These are phyloP conservation scores for Homalodisca vitripennis DNA, from an alignment of 1,140 invertebrate species.

Conservation along the genomic window DNA sequence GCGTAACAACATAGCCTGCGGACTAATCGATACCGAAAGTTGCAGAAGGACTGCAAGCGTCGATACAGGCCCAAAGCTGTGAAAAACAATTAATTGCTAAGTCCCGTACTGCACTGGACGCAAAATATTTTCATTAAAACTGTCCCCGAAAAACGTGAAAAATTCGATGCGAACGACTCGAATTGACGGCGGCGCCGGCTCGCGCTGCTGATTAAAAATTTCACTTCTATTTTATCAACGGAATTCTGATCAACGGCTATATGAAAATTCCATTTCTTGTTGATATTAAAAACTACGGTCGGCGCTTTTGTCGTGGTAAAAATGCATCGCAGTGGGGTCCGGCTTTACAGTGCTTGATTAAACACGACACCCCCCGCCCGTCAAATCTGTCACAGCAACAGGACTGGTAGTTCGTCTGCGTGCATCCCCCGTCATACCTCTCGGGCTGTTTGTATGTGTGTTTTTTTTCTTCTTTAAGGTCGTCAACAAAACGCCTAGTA, in stretches of 20 bases:
- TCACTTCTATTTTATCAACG: conserved; percentile 14
- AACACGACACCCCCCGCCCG: conserved; percentile 8
- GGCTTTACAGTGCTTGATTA: conserved; percentile 20
- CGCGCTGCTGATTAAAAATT: conserved; percentile 31
- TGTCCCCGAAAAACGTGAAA: conserved; percentile 26
- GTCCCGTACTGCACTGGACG: conserved; percentile 13
- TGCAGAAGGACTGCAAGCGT: conserved; percentile 10
- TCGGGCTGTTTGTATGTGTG: too few species aligned
- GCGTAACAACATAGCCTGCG: neutral
- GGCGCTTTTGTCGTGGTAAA: conserved; percentile 28
- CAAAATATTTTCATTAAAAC: conserved; percentile 35
- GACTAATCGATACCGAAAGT: neutral
- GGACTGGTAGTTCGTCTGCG: too few species aligned
- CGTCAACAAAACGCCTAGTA: too few species aligned
- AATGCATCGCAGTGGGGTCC: conserved; percentile 13
- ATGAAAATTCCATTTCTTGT: conserved; percentile 29
- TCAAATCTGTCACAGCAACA: too few species aligned
- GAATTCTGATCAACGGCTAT: conserved; percentile 19
- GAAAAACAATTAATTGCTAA: conserved; percentile 32
- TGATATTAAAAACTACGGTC: conserved; percentile 31
- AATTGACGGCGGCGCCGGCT: neutral
- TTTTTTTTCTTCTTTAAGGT: too few species aligned
- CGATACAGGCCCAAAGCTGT: neutral
- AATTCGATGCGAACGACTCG: conserved; percentile 26
- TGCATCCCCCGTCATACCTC: too few species aligned